Percentiles rank a stretch among this genome's conserved stretches.
These are phyloP conservation scores for Eristalis arbustorum DNA, from an alignment of 2,888 invertebrate genomes.

Conservation along the genomic window DNA sequence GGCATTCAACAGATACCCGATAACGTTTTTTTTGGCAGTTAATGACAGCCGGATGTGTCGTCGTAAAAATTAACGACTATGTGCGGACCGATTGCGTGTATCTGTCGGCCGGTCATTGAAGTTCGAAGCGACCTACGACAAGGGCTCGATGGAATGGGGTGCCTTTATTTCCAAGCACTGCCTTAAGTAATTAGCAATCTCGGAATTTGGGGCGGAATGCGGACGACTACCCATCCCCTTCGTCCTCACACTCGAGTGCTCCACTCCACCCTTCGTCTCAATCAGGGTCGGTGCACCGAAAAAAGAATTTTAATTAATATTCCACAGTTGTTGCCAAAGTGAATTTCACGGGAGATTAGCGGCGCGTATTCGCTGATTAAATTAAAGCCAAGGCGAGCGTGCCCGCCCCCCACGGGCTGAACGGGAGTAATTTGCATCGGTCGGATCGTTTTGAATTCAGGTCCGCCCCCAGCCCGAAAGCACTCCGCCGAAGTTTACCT, in stretches of 20 bases:
- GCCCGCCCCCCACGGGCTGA: background rate
- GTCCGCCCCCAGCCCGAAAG: too few relatives aligned
- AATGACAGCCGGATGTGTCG: slow-evolving; percentile 16
- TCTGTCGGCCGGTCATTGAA: background rate
- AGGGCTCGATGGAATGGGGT: background rate
- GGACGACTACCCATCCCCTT: background rate
- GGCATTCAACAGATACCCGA: slow-evolving; percentile 38
- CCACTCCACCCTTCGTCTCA: background rate
- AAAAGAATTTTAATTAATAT: slow-evolving; percentile 48
- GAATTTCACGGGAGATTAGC: slow-evolving; percentile 55
- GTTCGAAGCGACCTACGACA: background rate
- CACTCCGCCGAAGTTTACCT: slow-evolving; percentile 1
- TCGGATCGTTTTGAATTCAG: slow-evolving; percentile 10
- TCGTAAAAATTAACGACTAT: slow-evolving; percentile 25
- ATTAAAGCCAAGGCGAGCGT: slow-evolving; percentile 45
- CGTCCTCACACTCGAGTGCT: too few relatives aligned
- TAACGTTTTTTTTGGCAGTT: slow-evolving; percentile 29
- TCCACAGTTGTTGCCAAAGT: slow-evolving; percentile 42
- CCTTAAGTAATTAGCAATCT: background rate
- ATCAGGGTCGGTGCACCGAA: background rate
- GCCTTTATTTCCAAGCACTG: background rate
- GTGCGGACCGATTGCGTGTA: slow-evolving; percentile 29
- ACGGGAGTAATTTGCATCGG: slow-evolving; percentile 26
- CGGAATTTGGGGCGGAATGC: background rate
- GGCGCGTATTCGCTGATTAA: slow-evolving; percentile 54